A percentile compares a stretch with the other conserved stretches of the same genome.
phyloP scores from a whole-genome alignment of 2,888 invertebrate species.

The Catocala fraxini region DNA sequence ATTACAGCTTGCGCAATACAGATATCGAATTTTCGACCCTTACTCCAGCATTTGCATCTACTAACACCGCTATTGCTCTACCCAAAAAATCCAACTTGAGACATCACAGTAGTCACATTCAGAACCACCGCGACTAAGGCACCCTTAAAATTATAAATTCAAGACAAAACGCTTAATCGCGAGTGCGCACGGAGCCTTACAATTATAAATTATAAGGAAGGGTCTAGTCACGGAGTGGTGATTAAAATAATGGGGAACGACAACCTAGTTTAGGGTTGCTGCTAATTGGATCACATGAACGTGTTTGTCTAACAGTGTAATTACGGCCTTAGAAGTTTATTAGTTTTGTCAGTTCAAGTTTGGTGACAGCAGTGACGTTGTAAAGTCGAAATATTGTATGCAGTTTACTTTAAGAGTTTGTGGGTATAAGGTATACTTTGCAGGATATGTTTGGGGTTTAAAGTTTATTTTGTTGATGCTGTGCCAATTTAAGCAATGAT shows the following conservation, averaged over 20 bases:
- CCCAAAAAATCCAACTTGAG: too few relatives aligned
- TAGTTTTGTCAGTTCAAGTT: conserved; percentile 27
- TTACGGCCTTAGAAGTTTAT: conserved; percentile 41
- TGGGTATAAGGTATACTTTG: too few relatives aligned
- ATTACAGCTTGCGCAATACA: too few relatives aligned
- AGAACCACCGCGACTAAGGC: too few relatives aligned
- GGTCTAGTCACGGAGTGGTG: conserved; percentile 61
- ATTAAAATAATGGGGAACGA: conserved; percentile 59
- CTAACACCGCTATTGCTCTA: too few relatives aligned
- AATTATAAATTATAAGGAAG: conserved; percentile 59
- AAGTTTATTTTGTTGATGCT: too few relatives aligned
- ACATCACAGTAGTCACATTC: too few relatives aligned
- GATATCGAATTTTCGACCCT: too few relatives aligned
- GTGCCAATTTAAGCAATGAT: too few relatives aligned
- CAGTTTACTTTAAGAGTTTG: not conserved
- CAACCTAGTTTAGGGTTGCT: conserved; percentile 56
- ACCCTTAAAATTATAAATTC: not conserved
- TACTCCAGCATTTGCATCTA: too few relatives aligned
- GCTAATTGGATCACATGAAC: conserved; percentile 55
- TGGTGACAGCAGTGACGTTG: conserved; percentile 6
- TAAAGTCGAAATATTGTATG: not conserved
- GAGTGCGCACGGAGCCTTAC: conserved; percentile 32
- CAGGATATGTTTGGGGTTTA: too few relatives aligned
- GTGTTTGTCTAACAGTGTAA: conserved; percentile 50
- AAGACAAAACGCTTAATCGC: conserved; percentile 12